These are phyloP conservation scores for Ceyx melanurus DNA, from an alignment of 2,113 vertebrate genomes.

Conservation along the genomic window DNA sequence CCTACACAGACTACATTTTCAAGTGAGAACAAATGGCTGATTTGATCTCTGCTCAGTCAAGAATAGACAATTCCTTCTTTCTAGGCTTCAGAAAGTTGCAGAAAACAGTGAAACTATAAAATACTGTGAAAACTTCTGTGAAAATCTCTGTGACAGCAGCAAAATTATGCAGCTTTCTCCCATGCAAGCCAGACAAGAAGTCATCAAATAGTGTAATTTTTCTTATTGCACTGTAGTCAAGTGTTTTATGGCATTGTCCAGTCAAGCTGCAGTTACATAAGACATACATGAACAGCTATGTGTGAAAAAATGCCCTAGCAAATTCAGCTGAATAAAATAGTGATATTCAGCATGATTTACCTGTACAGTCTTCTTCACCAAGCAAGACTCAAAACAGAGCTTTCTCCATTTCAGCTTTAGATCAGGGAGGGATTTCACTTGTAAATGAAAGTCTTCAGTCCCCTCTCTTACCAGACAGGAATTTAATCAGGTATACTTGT, in stretches of 20 bases:
- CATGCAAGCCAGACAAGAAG: neutral
- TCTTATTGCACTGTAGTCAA: neutral
- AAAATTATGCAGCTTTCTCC: neutral
- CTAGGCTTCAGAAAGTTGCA: neutral
- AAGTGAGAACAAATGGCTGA: neutral
- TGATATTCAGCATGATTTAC: neutral
- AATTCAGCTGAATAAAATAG: neutral
- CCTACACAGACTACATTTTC: slow-evolving; percentile 10
- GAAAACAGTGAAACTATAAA: neutral
- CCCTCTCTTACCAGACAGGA: neutral
- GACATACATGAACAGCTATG: neutral
- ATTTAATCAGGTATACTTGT: neutral
- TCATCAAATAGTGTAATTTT: neutral
- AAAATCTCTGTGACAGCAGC: neutral
- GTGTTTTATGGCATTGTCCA: neutral
- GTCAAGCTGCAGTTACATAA: neutral
- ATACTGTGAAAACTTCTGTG: neutral
- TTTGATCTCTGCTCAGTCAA: neutral
- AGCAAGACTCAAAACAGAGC: neutral
- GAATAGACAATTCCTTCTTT: neutral
- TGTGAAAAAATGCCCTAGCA: neutral
- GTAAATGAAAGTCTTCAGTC: neutral
- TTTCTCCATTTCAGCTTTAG: neutral
- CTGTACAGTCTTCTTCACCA: neutral
- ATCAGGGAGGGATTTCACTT: neutral